Evolutionary conservation across 2,113 vertebrate species (phyloP).

Genomic region (pig (Sus scrofa)): DNA sequence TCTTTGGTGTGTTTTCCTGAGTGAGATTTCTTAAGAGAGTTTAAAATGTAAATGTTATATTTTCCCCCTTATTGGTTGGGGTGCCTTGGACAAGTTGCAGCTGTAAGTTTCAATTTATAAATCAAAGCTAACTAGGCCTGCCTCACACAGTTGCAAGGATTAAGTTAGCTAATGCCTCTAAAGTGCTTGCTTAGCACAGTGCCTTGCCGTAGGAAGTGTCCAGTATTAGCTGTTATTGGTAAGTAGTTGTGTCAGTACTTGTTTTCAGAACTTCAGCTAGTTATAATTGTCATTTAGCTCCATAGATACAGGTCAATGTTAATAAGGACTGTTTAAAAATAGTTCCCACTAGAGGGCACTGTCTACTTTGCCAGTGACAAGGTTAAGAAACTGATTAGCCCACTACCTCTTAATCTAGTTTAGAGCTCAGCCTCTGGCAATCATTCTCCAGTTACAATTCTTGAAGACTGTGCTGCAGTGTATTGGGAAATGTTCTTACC

Average conservation of each 20-base stretch:
- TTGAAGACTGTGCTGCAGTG: background rate
- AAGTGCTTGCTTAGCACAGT: background rate
- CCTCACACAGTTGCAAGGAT: background rate
- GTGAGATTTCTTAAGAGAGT: background rate
- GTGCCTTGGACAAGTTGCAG: background rate
- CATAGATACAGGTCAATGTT: background rate
- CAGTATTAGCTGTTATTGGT: background rate
- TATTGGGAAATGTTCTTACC: background rate
- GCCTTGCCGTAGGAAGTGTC: background rate
- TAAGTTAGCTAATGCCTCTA: background rate
- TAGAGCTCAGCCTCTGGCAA: background rate
- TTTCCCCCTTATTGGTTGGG: background rate
- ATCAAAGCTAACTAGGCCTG: background rate
- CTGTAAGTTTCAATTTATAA: background rate
- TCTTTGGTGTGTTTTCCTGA: background rate
- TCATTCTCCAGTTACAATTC: background rate
- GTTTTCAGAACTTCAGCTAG: background rate
- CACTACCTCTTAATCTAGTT: background rate
- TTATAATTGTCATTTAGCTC: background rate
- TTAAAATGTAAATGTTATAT: background rate
- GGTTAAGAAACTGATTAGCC: background rate
- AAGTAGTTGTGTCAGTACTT: background rate
- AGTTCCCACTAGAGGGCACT: slow-evolving; percentile 11
- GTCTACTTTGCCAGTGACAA: background rate
- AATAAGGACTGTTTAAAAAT: background rate